A percentile compares a stretch with the other conserved stretches of the same genome.
phyloP scores from a whole-genome alignment of 2,888 invertebrate species.

The Caenorhabditis sp. region DNA sequence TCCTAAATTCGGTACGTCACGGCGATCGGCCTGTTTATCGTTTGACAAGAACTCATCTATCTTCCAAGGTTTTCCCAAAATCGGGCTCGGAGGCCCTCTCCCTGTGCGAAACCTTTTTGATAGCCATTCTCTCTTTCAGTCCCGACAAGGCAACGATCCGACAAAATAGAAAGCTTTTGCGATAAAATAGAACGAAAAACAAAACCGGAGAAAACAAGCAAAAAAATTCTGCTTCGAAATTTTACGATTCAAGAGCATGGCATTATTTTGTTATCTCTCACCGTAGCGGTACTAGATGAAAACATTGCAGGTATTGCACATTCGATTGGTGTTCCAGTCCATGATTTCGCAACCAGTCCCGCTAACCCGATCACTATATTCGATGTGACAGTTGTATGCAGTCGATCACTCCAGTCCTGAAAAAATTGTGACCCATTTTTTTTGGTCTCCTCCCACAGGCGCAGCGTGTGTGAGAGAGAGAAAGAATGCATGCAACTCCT shows the following conservation, averaged over 20 bases:
- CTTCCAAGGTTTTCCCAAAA: too few species aligned
- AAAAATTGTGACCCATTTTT: background rate
- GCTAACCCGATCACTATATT: constrained; percentile 50
- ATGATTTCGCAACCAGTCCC: constrained; percentile 49
- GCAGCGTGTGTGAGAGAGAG: too few species aligned
- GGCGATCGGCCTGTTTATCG: too few species aligned
- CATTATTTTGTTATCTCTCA: constrained; percentile 10
- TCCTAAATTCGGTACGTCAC: too few species aligned
- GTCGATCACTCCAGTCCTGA: constrained; percentile 48
- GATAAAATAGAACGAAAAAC: constrained; percentile 7
- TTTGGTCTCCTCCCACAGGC: background rate
- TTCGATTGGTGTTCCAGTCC: constrained; percentile 48
- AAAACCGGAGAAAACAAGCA: background rate
- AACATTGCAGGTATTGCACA: constrained; percentile 54
- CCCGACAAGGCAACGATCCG: too few species aligned
- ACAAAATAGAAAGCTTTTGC: too few species aligned
- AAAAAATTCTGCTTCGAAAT: background rate
- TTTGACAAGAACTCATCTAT: too few species aligned
- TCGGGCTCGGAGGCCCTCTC: too few species aligned
- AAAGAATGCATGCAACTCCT: background rate
- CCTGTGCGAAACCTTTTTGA: too few species aligned
- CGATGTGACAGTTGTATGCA: constrained; percentile 51
- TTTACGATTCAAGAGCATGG: background rate
- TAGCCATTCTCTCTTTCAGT: too few species aligned
- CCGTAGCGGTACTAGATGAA: constrained; percentile 48